Conservation (phyloP, 92 coral and sea anemone genomes). For the Epizoanthus ramosus region DNA sequence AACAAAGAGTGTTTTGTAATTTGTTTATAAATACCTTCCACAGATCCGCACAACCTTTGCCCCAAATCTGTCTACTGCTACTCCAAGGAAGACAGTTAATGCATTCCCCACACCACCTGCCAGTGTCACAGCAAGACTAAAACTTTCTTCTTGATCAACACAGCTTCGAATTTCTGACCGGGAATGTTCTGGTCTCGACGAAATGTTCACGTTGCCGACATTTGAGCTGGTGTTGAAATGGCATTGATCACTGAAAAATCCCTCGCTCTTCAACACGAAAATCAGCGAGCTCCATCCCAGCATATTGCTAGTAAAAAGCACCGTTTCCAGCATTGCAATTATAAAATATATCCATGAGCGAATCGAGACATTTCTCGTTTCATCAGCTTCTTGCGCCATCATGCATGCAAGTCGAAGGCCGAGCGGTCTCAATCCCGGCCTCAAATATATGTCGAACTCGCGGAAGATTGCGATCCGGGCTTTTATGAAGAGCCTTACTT, state of each 20-base stretch:
- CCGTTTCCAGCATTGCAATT: conserved; percentile 38
- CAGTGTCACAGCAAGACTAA: conserved; percentile 35
- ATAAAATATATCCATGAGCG: conserved; percentile 46
- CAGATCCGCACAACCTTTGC: conserved; percentile 44
- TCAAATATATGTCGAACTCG: neutral
- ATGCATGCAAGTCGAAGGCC: neutral
- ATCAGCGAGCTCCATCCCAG: conserved; percentile 56
- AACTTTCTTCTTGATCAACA: conserved; percentile 49
- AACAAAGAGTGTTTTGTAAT: too few relatives aligned
- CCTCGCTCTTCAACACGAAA: conserved; percentile 48
- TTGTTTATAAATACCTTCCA: conserved; percentile 30
- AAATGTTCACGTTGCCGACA: too few relatives aligned
- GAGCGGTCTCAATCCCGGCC: neutral
- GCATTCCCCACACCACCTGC: conserved; percentile 23
- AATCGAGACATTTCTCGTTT: neutral
- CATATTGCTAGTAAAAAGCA: conserved; percentile 42
- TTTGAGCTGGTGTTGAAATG: neutral
- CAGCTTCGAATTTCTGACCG: conserved; percentile 3
- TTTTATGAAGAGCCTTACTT: neutral
- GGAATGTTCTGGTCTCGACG: too few relatives aligned
- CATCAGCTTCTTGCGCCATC: neutral
- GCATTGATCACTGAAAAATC: conserved; percentile 42
- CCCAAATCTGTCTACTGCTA: conserved; percentile 54
- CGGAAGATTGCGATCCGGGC: neutral
- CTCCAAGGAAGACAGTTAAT: conserved; percentile 37